phyloP scores from a whole-genome alignment of 2,888 invertebrate genomes.

The Kuschelorhynchus macadamiae region DNA sequence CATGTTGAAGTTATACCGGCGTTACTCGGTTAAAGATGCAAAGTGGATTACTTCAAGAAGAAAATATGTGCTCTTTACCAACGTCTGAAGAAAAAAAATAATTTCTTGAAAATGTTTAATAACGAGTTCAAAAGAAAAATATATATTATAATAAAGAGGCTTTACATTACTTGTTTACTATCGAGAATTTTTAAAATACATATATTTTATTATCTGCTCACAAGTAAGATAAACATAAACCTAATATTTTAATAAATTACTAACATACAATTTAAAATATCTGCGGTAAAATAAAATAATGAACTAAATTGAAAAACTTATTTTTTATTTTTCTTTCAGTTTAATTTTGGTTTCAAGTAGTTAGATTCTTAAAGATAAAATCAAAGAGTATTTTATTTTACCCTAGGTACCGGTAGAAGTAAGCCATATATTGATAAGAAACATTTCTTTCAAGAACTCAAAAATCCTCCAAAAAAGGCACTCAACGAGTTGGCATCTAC shows the following conservation, averaged over 20 bases:
- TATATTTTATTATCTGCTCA: slow-evolving; percentile 12
- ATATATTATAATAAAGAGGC: too few relatives aligned
- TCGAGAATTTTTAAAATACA: too few relatives aligned
- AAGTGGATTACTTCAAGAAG: too few relatives aligned
- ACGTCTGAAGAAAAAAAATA: too few relatives aligned
- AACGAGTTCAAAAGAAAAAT: too few relatives aligned
- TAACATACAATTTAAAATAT: slow-evolving; percentile 49
- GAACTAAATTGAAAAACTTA: slow-evolving; percentile 41
- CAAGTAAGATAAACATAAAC: slow-evolving; percentile 26
- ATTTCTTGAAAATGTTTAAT: too few relatives aligned
- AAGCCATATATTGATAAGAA: slow-evolving; percentile 96
- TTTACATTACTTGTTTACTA: too few relatives aligned
- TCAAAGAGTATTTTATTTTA: slow-evolving; percentile 61
- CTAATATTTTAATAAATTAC: slow-evolving; percentile 20
- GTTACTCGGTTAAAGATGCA: too few relatives aligned
- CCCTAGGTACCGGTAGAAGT: slow-evolving; percentile 84
- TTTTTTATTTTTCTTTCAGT: slow-evolving; percentile 50
- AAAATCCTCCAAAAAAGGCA: slow-evolving; percentile 94
- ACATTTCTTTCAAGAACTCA: slow-evolving; percentile 95
- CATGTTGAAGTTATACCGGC: too few relatives aligned
- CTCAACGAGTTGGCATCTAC: slow-evolving; percentile 86
- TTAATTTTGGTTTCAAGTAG: slow-evolving; percentile 39
- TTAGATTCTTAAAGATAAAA: slow-evolving; percentile 27
- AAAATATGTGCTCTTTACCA: too few relatives aligned
- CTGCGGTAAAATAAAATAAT: slow-evolving; percentile 64